phyloP scores from a whole-genome alignment of 2,113 vertebrate genomes.

The Haemorhous mexicanus region DNA sequence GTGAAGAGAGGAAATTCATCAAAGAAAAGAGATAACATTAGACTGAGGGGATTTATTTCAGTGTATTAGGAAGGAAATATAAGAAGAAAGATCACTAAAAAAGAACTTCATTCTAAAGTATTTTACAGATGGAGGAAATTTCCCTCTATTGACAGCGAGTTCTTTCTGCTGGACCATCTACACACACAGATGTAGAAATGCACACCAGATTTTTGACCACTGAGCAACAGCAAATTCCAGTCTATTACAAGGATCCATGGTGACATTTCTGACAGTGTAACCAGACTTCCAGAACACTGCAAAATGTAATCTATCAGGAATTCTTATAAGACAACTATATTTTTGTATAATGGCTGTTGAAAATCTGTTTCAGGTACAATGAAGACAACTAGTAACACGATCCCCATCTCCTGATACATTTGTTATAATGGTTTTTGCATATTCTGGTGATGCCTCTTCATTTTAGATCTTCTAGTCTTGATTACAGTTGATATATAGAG shows the following conservation, averaged over 20 bases:
- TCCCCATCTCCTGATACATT: neutral
- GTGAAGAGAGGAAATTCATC: conserved; percentile 34
- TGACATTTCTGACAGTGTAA: neutral
- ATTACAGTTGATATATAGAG: neutral
- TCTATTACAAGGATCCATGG: neutral
- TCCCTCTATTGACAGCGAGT: neutral
- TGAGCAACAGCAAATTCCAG: neutral
- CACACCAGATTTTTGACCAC: neutral
- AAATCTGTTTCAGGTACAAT: neutral
- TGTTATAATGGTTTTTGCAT: neutral
- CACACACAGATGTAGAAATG: fast-evolving
- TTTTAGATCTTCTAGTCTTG: neutral
- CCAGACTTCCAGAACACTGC: neutral
- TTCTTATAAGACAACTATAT: neutral
- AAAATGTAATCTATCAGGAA: neutral
- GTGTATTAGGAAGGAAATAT: conserved; percentile 35
- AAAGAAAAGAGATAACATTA: conserved; percentile 49
- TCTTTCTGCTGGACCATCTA: neutral
- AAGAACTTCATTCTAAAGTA: neutral
- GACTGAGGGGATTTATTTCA: conserved; percentile 47
- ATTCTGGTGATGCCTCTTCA: neutral
- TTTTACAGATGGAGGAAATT: neutral
- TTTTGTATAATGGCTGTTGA: neutral
- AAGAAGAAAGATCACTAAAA: conserved; percentile 26
- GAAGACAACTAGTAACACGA: neutral